Evolutionary conservation across 1,140 invertebrate genomes (phyloP).

Genomic region (Yoshiicerus persimilis): DNA sequence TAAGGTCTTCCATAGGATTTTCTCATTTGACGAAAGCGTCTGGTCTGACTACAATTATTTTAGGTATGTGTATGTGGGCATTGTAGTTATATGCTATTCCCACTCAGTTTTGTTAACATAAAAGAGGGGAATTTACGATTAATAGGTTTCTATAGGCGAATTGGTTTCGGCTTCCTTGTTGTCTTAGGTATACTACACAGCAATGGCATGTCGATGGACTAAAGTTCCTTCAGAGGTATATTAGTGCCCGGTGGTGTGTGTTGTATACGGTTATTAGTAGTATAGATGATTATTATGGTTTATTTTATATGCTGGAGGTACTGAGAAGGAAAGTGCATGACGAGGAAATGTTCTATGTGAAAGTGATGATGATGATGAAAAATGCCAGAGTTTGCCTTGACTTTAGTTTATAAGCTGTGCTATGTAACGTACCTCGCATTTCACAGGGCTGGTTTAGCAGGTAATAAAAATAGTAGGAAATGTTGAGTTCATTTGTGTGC

Average conservation of each 20-base stretch:
- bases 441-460: neutral
- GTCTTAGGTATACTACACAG: neutral
- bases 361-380: slow-evolving; percentile 29
- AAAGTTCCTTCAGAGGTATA: neutral
- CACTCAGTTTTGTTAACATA: neutral
- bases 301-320: neutral
- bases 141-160: neutral
- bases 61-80: neutral
- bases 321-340: neutral
- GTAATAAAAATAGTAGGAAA: slow-evolving; percentile 1
- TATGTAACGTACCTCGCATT: neutral
- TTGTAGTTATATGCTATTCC: neutral
- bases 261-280: neutral
- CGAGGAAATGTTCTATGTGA: neutral
- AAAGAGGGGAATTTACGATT: neutral
- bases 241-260: neutral
- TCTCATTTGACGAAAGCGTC: neutral
- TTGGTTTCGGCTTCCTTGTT: neutral
- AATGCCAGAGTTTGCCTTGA: slow-evolving; percentile 3
- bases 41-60: neutral
- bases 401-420: neutral
- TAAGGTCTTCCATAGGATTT: neutral
- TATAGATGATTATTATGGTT: neutral
- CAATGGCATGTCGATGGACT: neutral
- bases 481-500: neutral